Base-by-base conservation (phyloP, 2,888 invertebrate species). In the Caenorhabditis panamensis region DNA sequence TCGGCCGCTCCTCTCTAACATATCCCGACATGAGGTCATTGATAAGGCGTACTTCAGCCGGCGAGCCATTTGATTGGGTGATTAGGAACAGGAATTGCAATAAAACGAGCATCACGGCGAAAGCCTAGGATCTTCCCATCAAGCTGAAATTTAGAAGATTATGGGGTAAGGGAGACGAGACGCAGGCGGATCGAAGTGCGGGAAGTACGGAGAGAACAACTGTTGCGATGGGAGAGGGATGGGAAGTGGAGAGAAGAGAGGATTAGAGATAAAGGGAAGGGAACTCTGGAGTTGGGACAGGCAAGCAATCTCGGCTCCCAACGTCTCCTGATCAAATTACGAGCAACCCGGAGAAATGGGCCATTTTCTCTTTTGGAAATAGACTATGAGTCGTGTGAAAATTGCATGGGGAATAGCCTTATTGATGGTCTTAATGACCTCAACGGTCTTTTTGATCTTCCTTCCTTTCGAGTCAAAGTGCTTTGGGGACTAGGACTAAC, bases 21-120 rank as follows among this genome's bases (percentile, higher is more conserved):
- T 83, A 87, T 44, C 88, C 88, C 28, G 83, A 81, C 71, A 89
- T 78, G 16, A 89, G 79, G 66, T 89, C 89, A 64, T 85, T 85
- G 68, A 88, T 81, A 18, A 89, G 80, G 9, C 88, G 83, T 16
- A 82, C 75, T 83, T 89, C 89, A 9, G 89, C 80, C 11, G 89
- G 88, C 0, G 88, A 88, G 22, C 72, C 77, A 64, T 58, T 64
- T 63, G 63, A 69, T 67, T 49, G 58, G 41, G 69, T 69, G 69
- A 67, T 68, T 53, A 69, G 62, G 41, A 76, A n/a, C n/a, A n/a
- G n/a, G n/a, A n/a, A 41, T 26, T 54, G 69, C 51, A 68, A 68
- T 59, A 59, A 59, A 61, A 61, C 37, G 56, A 31, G 31, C 6
- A 49, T n/a, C n/a, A n/a, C n/a, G n/a, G n/a, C n/a, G n/a, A n/a